These are phyloP conservation scores for Hydropsyche tenuis DNA, from an alignment of 1,140 invertebrate species.

Conservation along the genomic window DNA sequence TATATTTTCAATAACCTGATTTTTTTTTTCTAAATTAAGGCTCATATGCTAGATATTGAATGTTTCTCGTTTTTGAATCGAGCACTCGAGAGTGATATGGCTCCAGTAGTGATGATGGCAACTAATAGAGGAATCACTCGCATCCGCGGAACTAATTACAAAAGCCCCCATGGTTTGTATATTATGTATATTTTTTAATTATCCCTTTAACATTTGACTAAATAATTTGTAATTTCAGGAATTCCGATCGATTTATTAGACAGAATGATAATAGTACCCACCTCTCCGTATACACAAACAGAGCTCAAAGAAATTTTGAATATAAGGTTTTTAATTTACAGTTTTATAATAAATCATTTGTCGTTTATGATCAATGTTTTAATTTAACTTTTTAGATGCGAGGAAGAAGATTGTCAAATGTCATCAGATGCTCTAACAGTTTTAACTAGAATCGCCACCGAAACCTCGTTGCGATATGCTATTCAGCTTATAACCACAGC, in stretches of 20 bases:
- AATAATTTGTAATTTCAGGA: slow-evolving; percentile 44
- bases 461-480: slow-evolving; percentile 95
- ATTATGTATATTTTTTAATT: neutral
- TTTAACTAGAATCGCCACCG: slow-evolving; percentile 89
- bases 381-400: slow-evolving; percentile 68
- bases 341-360: neutral
- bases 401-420: slow-evolving; percentile 98
- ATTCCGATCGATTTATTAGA: slow-evolving; percentile 97
- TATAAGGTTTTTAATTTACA: slow-evolving; percentile 68
- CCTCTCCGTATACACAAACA: slow-evolving; percentile 85
- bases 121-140: slow-evolving; percentile 97
- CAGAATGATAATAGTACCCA: slow-evolving; percentile 94
- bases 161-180: slow-evolving; percentile 84
- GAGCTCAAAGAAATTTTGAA: slow-evolving; percentile 93
- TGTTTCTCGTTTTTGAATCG: slow-evolving; percentile 98
- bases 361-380: slow-evolving; percentile 4
- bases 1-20: neutral
- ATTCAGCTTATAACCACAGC: slow-evolving; percentile 98
- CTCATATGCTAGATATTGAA: slow-evolving; percentile 98
- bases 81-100: slow-evolving; percentile 95
- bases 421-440: slow-evolving; percentile 89
- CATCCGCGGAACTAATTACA: slow-evolving; percentile 94
- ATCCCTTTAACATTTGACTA: neutral
- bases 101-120: slow-evolving; percentile 97
- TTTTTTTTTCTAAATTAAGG: slow-evolving; percentile 60